These are phyloP conservation scores for Zele albiditarsus DNA, from an alignment of 2,888 invertebrate genomes.

Conservation along the genomic window DNA sequence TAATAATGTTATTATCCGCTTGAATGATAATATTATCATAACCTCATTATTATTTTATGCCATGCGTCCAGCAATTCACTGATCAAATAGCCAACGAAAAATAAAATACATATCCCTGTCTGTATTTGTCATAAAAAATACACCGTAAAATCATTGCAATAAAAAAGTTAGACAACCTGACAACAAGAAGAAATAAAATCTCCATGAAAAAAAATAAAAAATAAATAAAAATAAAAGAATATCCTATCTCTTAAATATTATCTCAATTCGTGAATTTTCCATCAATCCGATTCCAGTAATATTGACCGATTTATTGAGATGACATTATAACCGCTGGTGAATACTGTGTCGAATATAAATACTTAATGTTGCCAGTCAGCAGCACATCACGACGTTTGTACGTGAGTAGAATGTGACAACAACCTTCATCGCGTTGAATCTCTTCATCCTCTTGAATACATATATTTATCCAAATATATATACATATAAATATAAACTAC, in stretches of 20 bases:
- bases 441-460: neutral
- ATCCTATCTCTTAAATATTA: neutral
- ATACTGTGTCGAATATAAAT: slow-evolving; percentile 26
- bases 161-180: no score
- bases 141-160: no score
- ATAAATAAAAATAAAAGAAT: no score
- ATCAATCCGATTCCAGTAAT: slow-evolving; percentile 2
- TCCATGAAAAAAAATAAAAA: no score
- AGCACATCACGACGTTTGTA: slow-evolving; percentile 11
- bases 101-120: no score
- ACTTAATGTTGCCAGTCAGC: slow-evolving; percentile 26
- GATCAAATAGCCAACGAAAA: no score
- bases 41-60: no score
- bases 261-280: neutral
- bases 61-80: no score
- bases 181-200: no score
- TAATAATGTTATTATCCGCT: no score
- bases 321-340: slow-evolving; percentile 17
- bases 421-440: neutral
- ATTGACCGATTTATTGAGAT: slow-evolving; percentile 22
- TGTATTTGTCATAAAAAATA: no score
- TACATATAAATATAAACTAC: neutral
- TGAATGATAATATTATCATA: no score
- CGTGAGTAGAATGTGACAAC: slow-evolving; percentile 20
- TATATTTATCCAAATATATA: neutral